A percentile compares a stretch with the other conserved stretches of the same genome.
Conservation (phyloP, 2,113 vertebrate species). For the Eptesicus fuscus region DNA sequence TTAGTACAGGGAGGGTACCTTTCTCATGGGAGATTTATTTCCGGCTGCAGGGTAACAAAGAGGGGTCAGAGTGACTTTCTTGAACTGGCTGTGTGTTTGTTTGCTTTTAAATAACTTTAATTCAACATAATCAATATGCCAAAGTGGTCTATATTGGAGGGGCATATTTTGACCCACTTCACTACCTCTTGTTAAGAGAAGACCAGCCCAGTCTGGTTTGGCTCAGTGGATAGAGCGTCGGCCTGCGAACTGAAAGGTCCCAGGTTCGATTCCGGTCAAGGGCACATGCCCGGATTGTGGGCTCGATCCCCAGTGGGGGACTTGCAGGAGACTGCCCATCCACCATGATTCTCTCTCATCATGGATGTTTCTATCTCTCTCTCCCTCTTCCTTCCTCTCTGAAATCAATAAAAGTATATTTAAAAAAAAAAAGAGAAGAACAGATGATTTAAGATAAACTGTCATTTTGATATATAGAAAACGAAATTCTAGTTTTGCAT, state of each 20-base stretch:
- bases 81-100: background rate
- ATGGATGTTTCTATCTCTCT: no score
- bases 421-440: background rate
- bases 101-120: background rate
- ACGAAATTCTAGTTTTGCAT: background rate
- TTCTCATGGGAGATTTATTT: background rate
- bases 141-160: background rate
- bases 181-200: background rate
- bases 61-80: background rate
- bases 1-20: background rate
- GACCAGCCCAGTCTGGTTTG: no score
- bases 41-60: background rate
- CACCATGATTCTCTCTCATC: no score
- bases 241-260: no score
- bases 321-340: no score
- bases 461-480: slow-evolving; percentile 14
- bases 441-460: background rate
- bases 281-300: no score
- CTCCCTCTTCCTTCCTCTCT: no score
- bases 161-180: background rate
- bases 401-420: no score
- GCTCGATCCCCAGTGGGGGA: no score
- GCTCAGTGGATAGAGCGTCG: no score
- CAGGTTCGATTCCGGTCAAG: no score
- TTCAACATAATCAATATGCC: background rate